Conservation (phyloP, 2,888 invertebrate genomes). For the Dioctria linearis region DNA sequence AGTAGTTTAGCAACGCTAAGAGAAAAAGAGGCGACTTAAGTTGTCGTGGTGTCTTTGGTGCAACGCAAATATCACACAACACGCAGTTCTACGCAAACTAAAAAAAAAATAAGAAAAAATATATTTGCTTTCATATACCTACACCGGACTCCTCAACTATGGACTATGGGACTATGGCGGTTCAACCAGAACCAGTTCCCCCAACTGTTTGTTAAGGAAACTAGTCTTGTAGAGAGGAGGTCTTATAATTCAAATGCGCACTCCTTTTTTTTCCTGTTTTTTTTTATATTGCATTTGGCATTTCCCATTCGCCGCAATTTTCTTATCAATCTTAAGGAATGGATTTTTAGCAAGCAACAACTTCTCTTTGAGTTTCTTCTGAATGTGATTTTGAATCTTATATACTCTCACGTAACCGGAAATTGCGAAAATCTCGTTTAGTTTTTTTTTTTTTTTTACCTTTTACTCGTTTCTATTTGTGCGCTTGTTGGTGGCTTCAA, state of each 20-base stretch:
- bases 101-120: too few species aligned
- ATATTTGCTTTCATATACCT: too few species aligned
- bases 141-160: too few species aligned
- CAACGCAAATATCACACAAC: neutral
- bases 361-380: neutral
- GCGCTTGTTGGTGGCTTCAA: neutral
- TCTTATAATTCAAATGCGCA: slow-evolving; percentile 26
- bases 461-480: slow-evolving; percentile 29
- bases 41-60: neutral
- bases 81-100: too few species aligned
- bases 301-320: neutral
- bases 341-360: neutral
- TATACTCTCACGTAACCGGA: slow-evolving; percentile 26
- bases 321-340: neutral
- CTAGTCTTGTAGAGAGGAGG: slow-evolving; percentile 10
- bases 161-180: too few species aligned
- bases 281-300: neutral
- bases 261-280: slow-evolving; percentile 19
- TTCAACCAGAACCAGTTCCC: slow-evolving; percentile 21
- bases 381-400: slow-evolving; percentile 16
- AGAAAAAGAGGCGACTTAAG: too few species aligned
- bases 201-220: slow-evolving; percentile 14
- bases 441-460: slow-evolving; percentile 9
- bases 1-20: too few species aligned
- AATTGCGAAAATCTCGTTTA: slow-evolving; percentile 48